These are phyloP conservation scores for Phycodurus eques DNA, from an alignment of 2,113 vertebrate genomes.

Conservation along the genomic window DNA sequence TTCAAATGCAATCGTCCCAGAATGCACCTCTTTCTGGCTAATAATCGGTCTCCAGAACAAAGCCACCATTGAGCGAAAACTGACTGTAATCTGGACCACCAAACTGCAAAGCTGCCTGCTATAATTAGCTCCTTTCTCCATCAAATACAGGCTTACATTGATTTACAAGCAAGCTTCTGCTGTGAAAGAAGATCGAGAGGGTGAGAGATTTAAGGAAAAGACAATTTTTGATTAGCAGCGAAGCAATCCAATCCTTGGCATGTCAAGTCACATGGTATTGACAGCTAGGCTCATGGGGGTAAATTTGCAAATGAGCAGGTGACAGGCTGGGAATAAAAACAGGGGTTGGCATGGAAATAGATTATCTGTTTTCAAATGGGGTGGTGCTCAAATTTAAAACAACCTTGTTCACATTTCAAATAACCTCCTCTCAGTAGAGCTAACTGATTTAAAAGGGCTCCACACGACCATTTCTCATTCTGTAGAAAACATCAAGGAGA, in stretches of 20 bases:
- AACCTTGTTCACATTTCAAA: slow-evolving; percentile 22
- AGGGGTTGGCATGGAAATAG: slow-evolving; percentile 24
- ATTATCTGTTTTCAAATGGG: slow-evolving; percentile 22
- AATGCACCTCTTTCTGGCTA: slow-evolving; percentile 72
- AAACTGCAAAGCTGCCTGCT: slow-evolving; percentile 69
- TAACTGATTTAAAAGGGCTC: slow-evolving; percentile 22
- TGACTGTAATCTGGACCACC: slow-evolving; percentile 71
- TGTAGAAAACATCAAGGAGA: background rate
- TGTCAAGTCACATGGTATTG: slow-evolving; percentile 24
- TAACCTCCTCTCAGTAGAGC: slow-evolving; percentile 3
- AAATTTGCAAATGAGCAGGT: slow-evolving; percentile 35
- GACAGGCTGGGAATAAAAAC: slow-evolving; percentile 28
- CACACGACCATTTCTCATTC: slow-evolving; percentile 1
- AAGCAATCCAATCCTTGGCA: slow-evolving; percentile 10
- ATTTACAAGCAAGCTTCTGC: slow-evolving; percentile 53
- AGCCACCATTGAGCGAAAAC: slow-evolving; percentile 71
- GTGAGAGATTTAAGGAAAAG: slow-evolving; percentile 22
- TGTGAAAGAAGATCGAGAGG: slow-evolving; percentile 34
- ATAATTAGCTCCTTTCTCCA: slow-evolving; percentile 75
- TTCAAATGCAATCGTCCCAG: slow-evolving; percentile 76
- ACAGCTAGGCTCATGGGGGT: slow-evolving; percentile 30
- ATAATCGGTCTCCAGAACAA: slow-evolving; percentile 75
- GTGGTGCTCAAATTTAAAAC: slow-evolving; percentile 17
- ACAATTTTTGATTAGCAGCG: slow-evolving; percentile 35
- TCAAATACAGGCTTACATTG: slow-evolving; percentile 64